Conservation (phyloP, 2,797 vertebrate genomes). For the Peromyscus melanophrys region DNA sequence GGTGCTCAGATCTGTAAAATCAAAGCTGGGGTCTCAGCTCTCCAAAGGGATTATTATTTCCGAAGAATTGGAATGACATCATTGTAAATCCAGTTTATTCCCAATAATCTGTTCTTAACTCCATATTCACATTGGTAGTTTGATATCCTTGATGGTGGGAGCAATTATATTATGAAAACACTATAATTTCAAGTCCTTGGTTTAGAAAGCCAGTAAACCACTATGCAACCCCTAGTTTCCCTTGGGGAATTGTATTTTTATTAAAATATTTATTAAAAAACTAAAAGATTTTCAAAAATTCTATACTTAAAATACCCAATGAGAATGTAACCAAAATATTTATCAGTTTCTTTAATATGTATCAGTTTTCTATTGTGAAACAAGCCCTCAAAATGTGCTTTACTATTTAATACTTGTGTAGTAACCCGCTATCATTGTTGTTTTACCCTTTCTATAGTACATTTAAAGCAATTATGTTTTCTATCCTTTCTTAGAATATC, state of each 20-base stretch:
- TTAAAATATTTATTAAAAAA: background rate
- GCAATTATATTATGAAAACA: background rate
- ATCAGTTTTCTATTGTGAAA: background rate
- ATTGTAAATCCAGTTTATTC: background rate
- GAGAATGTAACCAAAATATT: background rate
- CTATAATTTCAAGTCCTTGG: background rate
- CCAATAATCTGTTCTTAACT: background rate
- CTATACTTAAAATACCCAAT: background rate
- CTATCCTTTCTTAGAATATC: background rate
- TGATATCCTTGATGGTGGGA: background rate
- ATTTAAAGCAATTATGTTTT: background rate
- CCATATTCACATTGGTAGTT: background rate
- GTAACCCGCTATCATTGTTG: background rate
- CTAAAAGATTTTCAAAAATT: background rate
- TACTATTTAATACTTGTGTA: background rate
- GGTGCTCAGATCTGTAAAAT: background rate
- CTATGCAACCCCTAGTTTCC: background rate
- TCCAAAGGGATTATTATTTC: background rate
- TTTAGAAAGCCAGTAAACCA: background rate
- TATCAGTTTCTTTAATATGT: background rate
- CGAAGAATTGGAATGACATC: background rate
- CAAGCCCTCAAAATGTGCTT: background rate
- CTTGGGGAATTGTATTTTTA: background rate
- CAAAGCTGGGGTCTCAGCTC: background rate
- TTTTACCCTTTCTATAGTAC: background rate